These are phyloP conservation scores for Pteronotus mesoamericanus DNA, from an alignment of 2,797 vertebrate genomes.

Conservation along the genomic window DNA sequence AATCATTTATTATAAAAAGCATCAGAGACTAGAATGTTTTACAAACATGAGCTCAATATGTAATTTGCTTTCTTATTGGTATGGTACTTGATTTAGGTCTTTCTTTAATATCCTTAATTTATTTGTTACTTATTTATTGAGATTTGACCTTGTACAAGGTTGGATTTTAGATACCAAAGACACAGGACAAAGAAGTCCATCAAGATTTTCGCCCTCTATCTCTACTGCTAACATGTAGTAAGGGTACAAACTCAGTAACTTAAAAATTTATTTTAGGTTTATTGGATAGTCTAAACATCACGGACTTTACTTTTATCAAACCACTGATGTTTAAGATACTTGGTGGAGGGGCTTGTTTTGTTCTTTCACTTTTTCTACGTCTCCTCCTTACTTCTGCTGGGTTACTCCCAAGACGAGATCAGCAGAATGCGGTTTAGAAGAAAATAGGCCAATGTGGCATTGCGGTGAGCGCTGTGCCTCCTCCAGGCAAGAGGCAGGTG, in stretches of 20 bases:
- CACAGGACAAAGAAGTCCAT: accelerated
- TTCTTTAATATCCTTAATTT: background rate
- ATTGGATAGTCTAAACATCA: background rate
- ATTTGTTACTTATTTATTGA: background rate
- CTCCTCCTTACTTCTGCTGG: background rate
- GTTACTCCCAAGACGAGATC: background rate
- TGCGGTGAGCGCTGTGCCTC: background rate
- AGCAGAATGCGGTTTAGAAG: background rate
- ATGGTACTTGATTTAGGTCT: background rate
- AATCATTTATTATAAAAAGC: background rate
- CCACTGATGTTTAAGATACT: background rate
- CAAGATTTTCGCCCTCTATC: background rate
- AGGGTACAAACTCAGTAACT: background rate
- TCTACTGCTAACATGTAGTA: background rate
- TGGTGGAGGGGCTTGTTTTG: background rate
- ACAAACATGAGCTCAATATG: background rate
- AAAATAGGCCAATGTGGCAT: background rate
- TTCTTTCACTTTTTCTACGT: background rate
- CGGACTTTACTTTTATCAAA: background rate
- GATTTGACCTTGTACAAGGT: background rate
- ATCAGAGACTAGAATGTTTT: background rate
- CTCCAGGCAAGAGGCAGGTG: background rate
- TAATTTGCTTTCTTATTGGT: background rate
- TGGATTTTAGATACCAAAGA: background rate
- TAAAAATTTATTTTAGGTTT: background rate